A percentile compares a stretch with the other conserved stretches of the same genome.
phyloP scores from a whole-genome alignment of 2,888 invertebrate genomes.

The Allacma fusca region DNA sequence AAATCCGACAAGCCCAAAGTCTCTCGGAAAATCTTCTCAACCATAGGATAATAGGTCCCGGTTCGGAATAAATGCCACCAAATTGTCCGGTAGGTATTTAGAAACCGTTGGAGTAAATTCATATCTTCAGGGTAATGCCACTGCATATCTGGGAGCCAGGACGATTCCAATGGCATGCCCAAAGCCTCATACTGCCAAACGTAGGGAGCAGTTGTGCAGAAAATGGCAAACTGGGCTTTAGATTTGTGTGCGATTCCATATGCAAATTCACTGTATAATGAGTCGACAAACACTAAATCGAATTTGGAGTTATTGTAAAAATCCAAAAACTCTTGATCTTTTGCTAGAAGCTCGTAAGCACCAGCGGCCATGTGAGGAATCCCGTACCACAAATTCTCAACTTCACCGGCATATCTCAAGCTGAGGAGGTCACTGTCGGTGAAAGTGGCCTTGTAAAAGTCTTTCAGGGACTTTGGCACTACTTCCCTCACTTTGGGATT shows the following conservation, averaged over 20 bases:
- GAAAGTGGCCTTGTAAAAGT: background rate
- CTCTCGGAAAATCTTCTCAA: constrained; percentile 44
- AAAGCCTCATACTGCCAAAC: constrained; percentile 49
- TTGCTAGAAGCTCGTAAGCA: background rate
- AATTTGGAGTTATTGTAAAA: constrained; percentile 45
- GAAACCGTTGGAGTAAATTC: constrained; percentile 43
- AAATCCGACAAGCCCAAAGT: constrained; percentile 41
- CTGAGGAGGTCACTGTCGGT: background rate
- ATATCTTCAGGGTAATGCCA: constrained; percentile 44
- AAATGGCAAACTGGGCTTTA: constrained; percentile 51
- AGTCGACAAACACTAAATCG: constrained; percentile 54
- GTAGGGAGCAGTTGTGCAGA: constrained; percentile 47
- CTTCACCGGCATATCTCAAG: background rate
- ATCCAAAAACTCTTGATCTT: constrained; percentile 26
- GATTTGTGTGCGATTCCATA: constrained; percentile 48
- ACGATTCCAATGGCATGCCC: constrained; percentile 49
- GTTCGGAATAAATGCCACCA: constrained; percentile 42
- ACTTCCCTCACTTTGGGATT: constrained; percentile 32
- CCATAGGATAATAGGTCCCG: constrained; percentile 45
- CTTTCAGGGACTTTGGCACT: background rate
- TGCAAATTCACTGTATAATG: constrained; percentile 50
- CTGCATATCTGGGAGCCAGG: constrained; percentile 53
- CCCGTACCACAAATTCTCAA: background rate
- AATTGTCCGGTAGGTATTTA: constrained; percentile 47
- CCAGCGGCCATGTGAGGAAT: background rate